Conservation (phyloP, 1,140 invertebrate genomes). For the Phocides pigmalion region DNA sequence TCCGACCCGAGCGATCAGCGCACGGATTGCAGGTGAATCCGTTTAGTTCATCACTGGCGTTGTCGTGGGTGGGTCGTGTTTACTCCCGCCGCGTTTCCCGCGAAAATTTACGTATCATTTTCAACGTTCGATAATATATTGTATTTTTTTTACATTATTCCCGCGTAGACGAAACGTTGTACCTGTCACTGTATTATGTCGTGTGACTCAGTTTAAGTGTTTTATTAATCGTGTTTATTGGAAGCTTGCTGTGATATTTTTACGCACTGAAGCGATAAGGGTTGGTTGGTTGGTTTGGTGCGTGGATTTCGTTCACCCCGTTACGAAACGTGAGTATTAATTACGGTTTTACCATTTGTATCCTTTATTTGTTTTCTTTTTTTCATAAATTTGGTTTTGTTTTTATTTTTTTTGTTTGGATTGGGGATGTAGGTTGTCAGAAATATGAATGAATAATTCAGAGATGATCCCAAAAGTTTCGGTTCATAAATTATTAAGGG, state of each 20-base stretch:
- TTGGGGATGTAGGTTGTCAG: constrained; percentile 10
- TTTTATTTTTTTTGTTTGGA: neutral
- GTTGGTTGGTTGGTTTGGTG: constrained; percentile 34
- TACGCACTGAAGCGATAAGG: constrained; percentile 31
- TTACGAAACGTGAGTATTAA: constrained; percentile 38
- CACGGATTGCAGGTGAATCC: constrained; percentile 79
- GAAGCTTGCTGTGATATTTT: constrained; percentile 44
- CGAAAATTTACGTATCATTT: constrained; percentile 72
- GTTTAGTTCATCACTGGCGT: constrained; percentile 63
- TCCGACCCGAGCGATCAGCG: constrained; percentile 64
- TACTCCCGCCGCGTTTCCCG: constrained; percentile 55
- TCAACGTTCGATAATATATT: constrained; percentile 10
- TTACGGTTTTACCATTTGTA: neutral
- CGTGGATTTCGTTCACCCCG: constrained; percentile 35
- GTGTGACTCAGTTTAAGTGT: constrained; percentile 51
- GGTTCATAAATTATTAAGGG: constrained; percentile 47
- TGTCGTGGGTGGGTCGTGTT: constrained; percentile 58
- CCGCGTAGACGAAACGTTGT: constrained; percentile 35
- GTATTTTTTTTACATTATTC: constrained; percentile 38
- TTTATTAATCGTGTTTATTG: constrained; percentile 36
- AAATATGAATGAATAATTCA: constrained; percentile 47
- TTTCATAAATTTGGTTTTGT: neutral
- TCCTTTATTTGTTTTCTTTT: neutral
- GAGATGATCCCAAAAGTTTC: constrained; percentile 44
- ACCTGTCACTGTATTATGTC: constrained; percentile 38